phyloP scores from a whole-genome alignment of 2,797 vertebrate genomes.

The Intellagama lesueurii region DNA sequence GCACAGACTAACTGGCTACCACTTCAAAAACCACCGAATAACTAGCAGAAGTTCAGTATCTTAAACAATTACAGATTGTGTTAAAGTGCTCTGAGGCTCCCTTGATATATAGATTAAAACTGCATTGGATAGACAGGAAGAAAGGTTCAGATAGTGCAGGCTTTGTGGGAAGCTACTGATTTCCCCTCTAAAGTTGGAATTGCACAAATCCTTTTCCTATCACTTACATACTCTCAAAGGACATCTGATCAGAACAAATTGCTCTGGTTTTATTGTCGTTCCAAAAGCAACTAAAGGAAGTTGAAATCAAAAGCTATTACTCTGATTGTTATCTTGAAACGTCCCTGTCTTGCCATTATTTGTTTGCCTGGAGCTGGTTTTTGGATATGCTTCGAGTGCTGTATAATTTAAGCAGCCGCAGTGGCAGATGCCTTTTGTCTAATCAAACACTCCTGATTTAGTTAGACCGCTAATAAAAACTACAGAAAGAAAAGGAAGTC shows the following conservation, averaged over 20 bases:
- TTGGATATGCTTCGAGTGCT: not conserved
- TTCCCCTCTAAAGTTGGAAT: not conserved
- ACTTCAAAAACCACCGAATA: no score
- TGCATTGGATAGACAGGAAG: not conserved
- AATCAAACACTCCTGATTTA: constrained; percentile 47
- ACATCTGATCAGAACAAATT: not conserved
- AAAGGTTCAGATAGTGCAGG: not conserved
- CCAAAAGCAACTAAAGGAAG: constrained; percentile 17
- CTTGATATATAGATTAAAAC: not conserved
- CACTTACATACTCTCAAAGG: constrained; percentile 28
- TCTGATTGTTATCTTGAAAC: not conserved
- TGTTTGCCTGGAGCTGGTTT: not conserved
- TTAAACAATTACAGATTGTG: not conserved
- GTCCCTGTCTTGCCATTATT: accelerated
- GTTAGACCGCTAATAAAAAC: constrained; percentile 56
- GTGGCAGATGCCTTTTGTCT: constrained; percentile 31
- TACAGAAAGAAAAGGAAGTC: constrained; percentile 26
- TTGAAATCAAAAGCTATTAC: not conserved
- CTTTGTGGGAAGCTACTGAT: not conserved
- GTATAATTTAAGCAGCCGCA: constrained; percentile 22
- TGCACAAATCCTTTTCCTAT: constrained; percentile 35
- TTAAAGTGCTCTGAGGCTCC: not conserved
- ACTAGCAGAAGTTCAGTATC: no score
- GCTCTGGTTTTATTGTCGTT: not conserved
- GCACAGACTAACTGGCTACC: no score